Evolutionary conservation across 1,140 invertebrate genomes (phyloP), one percentile per base, ranked within the genome.

Genomic region (Halesus radiatus): DNA sequence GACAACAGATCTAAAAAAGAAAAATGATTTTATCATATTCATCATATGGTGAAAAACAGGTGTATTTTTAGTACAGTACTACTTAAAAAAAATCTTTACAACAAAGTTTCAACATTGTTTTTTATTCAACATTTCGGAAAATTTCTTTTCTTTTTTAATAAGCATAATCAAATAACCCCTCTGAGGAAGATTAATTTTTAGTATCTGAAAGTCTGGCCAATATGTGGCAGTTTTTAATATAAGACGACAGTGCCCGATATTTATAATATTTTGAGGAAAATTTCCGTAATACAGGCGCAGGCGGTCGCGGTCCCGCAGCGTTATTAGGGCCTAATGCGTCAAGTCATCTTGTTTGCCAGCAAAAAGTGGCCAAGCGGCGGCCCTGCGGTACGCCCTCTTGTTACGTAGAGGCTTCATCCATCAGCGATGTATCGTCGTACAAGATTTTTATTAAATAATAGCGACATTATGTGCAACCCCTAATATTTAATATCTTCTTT

Each of bases 201-300:
- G 53, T 74, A 26, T 74, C 18, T 52, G 18, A 56, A 74, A 74
- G 18, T 74, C 20, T 29, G 18, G 15, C 26, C 50, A 56, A 32
- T 54, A 74, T 74, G 70, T 54, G 22, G 8, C 50, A 66, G 77
- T 78, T 81, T 81, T 81, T 81, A 81, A 81, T 81, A 81, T 76
- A 79, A 81, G 77, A 52, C 60, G 53, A 45, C 58, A 70, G 74
- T 70, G 72, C 54, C 70, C 56, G 50, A 56, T 54, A 29, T 54
- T 56, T 74, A 32, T 56, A 56, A 16, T 74, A 74, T 74, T 78
- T 78, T 81, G 74, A 54, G 50, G 56, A 77, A n/a, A 70, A 75
- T 81, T 81, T 76, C 66, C 54, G 10, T 26, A 22, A 50, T 54
- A 26, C 50, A 53, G 22, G 70, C 16, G 7, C 23, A n/a, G 37